Evolutionary conservation across 2,113 vertebrate genomes (phyloP), one percentile per base, ranked within the genome.

Genomic region (Ciconia boyciana): DNA sequence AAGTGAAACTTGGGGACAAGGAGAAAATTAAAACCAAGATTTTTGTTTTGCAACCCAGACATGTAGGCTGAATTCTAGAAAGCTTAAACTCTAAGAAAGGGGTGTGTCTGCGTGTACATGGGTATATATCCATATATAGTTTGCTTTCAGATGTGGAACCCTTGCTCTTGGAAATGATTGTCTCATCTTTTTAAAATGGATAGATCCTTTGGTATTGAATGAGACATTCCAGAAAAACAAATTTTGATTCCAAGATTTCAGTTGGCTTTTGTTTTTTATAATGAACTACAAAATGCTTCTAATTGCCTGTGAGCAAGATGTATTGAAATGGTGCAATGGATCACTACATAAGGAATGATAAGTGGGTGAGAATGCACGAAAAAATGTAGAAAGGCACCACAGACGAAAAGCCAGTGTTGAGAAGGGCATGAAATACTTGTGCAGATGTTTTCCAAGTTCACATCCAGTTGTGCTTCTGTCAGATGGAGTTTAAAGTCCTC

Each of bases 21-120:
- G 36, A 28, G 5, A 83, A 89, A 31, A 29, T 16, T 28, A 29
- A 69, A 69, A 13, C 1, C 8, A n/a, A 36, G 5, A 9, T 48
- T 88, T 29, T 52, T 26, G 2, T 5, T 76, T 72, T 18, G 12
- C 16, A 75, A 29, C 8, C 11, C 15, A 78, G 14, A 52, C 34
- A 15, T 64, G 16, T 43, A 64, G 21, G 39, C 9, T 55, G 22
- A 60, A n/a, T 75, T 3, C 2, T 48, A 26, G 16, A 60, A 64
- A 69, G 15, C 4, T 61, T 64, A 52, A 79, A 58, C 11, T 13
- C 4, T 41, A 39, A 34, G 26, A 11, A 49, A 34, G 41, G 3
- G 4, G 0, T 25, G 3, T 44, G 6, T 51, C 19, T 85, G 11
- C 8, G 14, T 69, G 12, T 32, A 29, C 6, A 2, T 29, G 41